Evolutionary conservation across 1,140 invertebrate species (phyloP), one percentile per base, ranked within the genome.

Genomic region (Mya arenaria): DNA sequence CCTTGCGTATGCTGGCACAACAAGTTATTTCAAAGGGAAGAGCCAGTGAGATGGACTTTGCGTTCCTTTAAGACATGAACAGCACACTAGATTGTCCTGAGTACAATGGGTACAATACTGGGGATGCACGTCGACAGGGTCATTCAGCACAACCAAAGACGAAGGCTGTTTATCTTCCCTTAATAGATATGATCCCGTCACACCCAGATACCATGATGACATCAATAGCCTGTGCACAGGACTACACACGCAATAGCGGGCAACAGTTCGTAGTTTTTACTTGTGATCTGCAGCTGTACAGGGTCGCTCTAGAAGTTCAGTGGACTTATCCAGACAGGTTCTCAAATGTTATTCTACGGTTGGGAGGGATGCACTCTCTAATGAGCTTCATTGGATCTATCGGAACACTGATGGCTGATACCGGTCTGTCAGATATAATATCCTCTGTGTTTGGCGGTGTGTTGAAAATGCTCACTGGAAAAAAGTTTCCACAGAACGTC

Each of bases 291-390:
- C 82, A 84, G 37, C 66, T 84, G 23, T 84, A 84, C n/a, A 41
- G 23, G 36, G 82, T 79, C 4, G 63, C 71, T 19, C n/a, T 80
- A 2, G 19, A 81, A 4, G 62, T 74, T 23, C 4, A n/a, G 10
- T 85, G 84, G 84, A 36, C 25, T 30, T 36, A 85, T 6, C 74
- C 75, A 56, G 62, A 84, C 0, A 60, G 10, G 25, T 86, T 86
- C 41, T 10, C 44, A 30, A 65, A 84, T 30, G 63, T 86, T 62
- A 32, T 78, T 32, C 66, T 63, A 25, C n/a, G 82, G 28, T 60
- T 84, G 3, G 86, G 84, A 30, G 85, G 86, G 3, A 87, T 86
- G 85, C 86, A 87, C 63, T 63, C 84, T 62, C 55, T 86, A 23
- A 83, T 86, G 86, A 86, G 83, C 77, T 87, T 80, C 63, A 34